phyloP scores from a whole-genome alignment of 2,888 invertebrate species.

The Drosophila pegasa region DNA sequence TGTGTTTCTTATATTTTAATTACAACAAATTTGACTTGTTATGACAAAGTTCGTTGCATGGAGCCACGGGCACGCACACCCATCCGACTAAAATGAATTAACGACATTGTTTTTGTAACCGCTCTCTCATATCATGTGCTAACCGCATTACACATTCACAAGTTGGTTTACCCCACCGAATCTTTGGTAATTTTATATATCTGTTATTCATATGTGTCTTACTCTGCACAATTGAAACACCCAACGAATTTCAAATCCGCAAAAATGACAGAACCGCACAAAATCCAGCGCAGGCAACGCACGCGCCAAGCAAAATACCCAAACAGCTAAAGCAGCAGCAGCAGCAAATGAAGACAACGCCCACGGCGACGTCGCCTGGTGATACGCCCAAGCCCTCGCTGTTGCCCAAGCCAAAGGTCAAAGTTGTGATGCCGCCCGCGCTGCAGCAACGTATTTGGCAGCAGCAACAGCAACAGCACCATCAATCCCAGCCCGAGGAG shows the following conservation, averaged over 20 bases:
- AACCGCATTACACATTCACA: conserved; percentile 63
- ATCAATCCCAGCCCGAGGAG: conserved; percentile 50
- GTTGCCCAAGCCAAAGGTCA: conserved; percentile 84
- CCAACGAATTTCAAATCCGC: conserved; percentile 44
- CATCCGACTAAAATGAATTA: conserved; percentile 66
- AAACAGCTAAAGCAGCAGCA: conserved; percentile 50
- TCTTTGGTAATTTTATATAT: conserved; percentile 32
- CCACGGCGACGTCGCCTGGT: conserved; percentile 37
- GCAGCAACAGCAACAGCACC: conserved; percentile 56
- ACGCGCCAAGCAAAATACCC: conserved; percentile 72
- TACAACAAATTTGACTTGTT: conserved; percentile 78
- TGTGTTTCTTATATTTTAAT: conserved; percentile 78
- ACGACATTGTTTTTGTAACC: conserved; percentile 70
- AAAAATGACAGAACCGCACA: conserved; percentile 72
- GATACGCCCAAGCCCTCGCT: conserved; percentile 82
- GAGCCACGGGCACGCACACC: conserved; percentile 31
- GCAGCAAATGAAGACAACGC: conserved; percentile 45
- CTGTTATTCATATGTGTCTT: conserved; percentile 63
- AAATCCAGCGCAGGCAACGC: conserved; percentile 55
- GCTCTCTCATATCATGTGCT: conserved; percentile 74
- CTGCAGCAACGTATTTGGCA: conserved; percentile 75
- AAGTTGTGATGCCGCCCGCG: conserved; percentile 81
- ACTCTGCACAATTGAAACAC: conserved; percentile 73
- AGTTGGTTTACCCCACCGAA: conserved; percentile 40
- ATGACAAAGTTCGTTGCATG: conserved; percentile 61